A percentile compares a stretch with the other conserved stretches of the same genome.
phyloP scores from a whole-genome alignment of 2,888 invertebrate genomes.

The Rotaria sp. region DNA sequence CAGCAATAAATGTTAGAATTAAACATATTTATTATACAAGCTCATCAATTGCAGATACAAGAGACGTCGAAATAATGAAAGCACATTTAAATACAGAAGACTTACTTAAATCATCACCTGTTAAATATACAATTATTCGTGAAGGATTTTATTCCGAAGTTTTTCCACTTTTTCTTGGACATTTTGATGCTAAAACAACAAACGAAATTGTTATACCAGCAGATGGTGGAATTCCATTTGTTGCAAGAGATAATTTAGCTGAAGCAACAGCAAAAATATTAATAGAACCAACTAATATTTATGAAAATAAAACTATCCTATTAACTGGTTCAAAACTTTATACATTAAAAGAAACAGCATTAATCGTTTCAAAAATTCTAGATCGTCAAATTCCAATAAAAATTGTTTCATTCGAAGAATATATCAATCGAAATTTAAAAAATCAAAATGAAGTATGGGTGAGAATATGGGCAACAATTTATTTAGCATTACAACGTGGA shows the following conservation, averaged over 20 bases:
- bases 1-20: not conserved
- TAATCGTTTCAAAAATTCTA: not conserved
- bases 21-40: not conserved
- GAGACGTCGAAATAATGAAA: not conserved
- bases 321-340: not conserved
- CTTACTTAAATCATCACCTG: not conserved
- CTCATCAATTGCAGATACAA: not conserved
- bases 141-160: not conserved
- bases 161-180: not conserved
- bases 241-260: not conserved
- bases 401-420: not conserved
- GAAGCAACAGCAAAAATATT: not conserved
- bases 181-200: not conserved
- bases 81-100: not conserved
- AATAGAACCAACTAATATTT: not conserved
- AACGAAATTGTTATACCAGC: not conserved
- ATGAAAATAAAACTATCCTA: not conserved
- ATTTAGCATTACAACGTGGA: not conserved
- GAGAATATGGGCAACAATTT: not conserved
- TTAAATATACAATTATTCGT: not conserved
- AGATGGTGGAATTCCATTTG: not conserved
- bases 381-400: not conserved
- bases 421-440: not conserved
- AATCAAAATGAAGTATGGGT: not conserved
- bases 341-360: not conserved